Conservation (phyloP, 2,113 vertebrate species). For the Colossoma macropomum region DNA sequence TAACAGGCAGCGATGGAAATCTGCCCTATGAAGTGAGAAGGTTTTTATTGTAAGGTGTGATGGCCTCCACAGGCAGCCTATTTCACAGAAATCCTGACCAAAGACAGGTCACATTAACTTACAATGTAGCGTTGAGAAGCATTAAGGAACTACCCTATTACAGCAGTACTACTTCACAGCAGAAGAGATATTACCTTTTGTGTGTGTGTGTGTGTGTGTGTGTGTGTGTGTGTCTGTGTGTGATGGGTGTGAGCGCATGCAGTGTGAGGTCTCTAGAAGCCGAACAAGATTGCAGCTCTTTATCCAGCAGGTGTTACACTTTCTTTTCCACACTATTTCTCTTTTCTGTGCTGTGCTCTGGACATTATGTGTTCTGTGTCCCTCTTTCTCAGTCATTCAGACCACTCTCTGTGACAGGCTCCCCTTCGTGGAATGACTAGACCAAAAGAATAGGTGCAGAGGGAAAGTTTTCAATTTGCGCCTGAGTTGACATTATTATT, state of each 20-base stretch:
- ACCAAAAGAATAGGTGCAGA: constrained; percentile 1
- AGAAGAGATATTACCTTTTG: constrained; percentile 10
- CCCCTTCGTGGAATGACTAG: constrained; percentile 31
- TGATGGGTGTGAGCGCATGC: constrained; percentile 12
- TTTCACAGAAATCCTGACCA: neutral
- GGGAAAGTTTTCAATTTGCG: constrained; percentile 39
- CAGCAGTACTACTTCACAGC: neutral
- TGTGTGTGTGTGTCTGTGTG: constrained; percentile 1
- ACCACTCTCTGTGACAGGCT: neutral
- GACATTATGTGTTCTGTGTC: constrained; percentile 34
- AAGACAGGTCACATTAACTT: constrained; percentile 25
- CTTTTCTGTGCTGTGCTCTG: constrained; percentile 3
- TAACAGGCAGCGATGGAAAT: too few relatives aligned
- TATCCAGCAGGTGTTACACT: constrained; percentile 42
- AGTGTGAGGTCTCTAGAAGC: constrained; percentile 25
- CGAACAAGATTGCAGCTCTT: constrained; percentile 1
- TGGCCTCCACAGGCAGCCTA: neutral
- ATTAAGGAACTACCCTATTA: neutral
- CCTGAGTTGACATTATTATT: constrained; percentile 8
- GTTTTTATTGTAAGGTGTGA: too few relatives aligned
- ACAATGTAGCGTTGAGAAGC: constrained; percentile 9
- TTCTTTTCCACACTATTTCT: constrained; percentile 4
- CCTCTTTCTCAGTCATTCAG: constrained; percentile 5
- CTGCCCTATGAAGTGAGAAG: too few relatives aligned
- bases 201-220: neutral